Base-by-base conservation (phyloP, 2,888 invertebrate genomes). In the Drosophila lacicola region DNA sequence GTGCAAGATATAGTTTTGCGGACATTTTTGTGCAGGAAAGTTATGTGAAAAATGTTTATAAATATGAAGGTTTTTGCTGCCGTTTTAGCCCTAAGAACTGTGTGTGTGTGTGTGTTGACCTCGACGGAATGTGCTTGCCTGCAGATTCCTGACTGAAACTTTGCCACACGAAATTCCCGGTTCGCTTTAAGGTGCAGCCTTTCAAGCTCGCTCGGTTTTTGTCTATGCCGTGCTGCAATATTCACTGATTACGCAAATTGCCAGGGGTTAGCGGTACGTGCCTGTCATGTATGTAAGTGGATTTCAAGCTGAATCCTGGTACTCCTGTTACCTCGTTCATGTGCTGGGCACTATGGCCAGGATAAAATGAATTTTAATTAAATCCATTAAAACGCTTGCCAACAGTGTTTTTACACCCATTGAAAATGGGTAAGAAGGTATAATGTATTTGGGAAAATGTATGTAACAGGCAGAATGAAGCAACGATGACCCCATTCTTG, bases 181-280 rank as follows among this genome's bases (percentile, higher is more conserved):
- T 41, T 33, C 33, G 41, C 53, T 34, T 66, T 49, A 29, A 57
- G 9, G 60, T 63, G 53, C 41, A 53, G 42, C 14, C 29, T 9
- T 49, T 49, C 46, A 41, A 36, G 25, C 14, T 55, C 39, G 46
- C 29, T 21, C 45, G 34, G 21, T 39, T 34, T 46, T 58, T 50
- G 14, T 37, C 8, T 25, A n/a, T 34, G 21, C 9, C 42, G 36
- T 37, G 55, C 41, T 44, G 39, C 61, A 37, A 57, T 62, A 61
- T 64, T 65, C 79, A 69, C 66, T 74, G 77, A 77, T 83, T 83
- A 81, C 73, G 79, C 72, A 86, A 83, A 86, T 83, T 81, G 81
- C 81, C 79, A 54, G 68, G 79, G 71, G 70, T 49, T 70, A 79
- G 64, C 76, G 58, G 54, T 63, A 69, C 76, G 78, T 74, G 77